Evolutionary conservation across 2,113 vertebrate genomes (phyloP), one percentile per base, ranked within the genome.

Genomic region (Ctenomys sociabilis): DNA sequence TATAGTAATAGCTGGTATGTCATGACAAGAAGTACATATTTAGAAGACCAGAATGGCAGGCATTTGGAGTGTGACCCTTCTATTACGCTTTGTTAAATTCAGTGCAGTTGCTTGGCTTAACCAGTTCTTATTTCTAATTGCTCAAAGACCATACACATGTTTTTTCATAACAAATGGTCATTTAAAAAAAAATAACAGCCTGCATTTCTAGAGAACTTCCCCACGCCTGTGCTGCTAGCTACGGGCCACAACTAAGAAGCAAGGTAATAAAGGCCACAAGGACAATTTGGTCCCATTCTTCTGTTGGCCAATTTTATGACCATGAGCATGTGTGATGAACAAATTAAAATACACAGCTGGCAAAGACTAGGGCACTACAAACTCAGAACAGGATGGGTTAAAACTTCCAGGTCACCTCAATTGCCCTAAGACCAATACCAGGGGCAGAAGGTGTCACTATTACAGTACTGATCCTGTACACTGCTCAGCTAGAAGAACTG

Each of bases 111-210:
- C n/a, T n/a, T n/a, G n/a, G n/a, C 11, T 91, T 57, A 84, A 94
- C 52, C 14, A 91, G n/a, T 94, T 88, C 35, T 85, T 5, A 28
- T 88, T 94, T 57, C 30, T 85, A 85, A 6, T 1, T 72, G 63
- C 43, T 43, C 63, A 94, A 85, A 84, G 85, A 89, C 37, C 57
- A 92, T 64, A 73, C 14, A 57, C 2, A 88, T 17, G 8, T n/a
- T 88, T 94, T 94, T 88, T 13, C 63, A 64, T 88, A 63, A 57
- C 45, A 72, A 40, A 9, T 3, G 6, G 57, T 57, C 14, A 72
- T 70, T 73, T 5, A 40, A 70, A 68, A 70, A 68, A 93, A 94
- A 73, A 77, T 52, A 83, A 94, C 87, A 94, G 24, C 30, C 16
- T 49, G 52, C 43, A 72, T n/a, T 83, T 87, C 59, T 93, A 61